These are phyloP conservation scores for Diplolepis rosae DNA, from an alignment of 2,888 invertebrate genomes.

Conservation along the genomic window DNA sequence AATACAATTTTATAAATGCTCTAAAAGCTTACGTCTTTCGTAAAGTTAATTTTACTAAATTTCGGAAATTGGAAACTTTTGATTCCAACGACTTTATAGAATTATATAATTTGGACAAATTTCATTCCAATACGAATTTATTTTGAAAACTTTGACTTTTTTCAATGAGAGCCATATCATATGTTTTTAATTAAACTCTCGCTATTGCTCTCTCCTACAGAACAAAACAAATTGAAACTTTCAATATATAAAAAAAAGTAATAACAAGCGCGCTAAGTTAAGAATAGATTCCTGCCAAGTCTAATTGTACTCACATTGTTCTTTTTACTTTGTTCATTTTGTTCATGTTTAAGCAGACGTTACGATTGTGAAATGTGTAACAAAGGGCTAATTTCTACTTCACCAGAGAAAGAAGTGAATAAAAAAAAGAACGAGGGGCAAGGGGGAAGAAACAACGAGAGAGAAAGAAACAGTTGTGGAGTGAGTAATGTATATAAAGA, in stretches of 20 bases:
- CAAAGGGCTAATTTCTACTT: slow-evolving; percentile 33
- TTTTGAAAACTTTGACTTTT: neutral
- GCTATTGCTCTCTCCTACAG: neutral
- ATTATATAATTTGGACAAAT: too few relatives aligned
- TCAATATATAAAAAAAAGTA: neutral
- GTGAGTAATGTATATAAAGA: slow-evolving; percentile 25
- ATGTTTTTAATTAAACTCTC: neutral
- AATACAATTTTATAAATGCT: too few relatives aligned
- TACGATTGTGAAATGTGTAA: neutral
- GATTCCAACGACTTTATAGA: too few relatives aligned
- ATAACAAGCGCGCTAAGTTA: neutral
- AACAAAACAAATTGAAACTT: neutral
- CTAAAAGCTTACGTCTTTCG: too few relatives aligned
- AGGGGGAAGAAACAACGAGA: slow-evolving; percentile 1
- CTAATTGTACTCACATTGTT: slow-evolving; percentile 25
- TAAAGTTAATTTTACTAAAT: too few relatives aligned
- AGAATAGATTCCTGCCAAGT: slow-evolving; percentile 17
- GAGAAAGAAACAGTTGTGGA: slow-evolving; percentile 8
- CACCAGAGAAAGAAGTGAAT: slow-evolving; percentile 25
- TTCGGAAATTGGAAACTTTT: too few relatives aligned
- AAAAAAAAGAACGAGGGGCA: slow-evolving; percentile 35
- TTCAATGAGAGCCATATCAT: too few relatives aligned
- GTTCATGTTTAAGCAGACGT: slow-evolving; percentile 19
- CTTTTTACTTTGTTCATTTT: slow-evolving; percentile 21
- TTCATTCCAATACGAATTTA: neutral